These are phyloP conservation scores for Pseudopleuronectes americanus DNA, from an alignment of 2,797 vertebrate species.

Conservation along the genomic window DNA sequence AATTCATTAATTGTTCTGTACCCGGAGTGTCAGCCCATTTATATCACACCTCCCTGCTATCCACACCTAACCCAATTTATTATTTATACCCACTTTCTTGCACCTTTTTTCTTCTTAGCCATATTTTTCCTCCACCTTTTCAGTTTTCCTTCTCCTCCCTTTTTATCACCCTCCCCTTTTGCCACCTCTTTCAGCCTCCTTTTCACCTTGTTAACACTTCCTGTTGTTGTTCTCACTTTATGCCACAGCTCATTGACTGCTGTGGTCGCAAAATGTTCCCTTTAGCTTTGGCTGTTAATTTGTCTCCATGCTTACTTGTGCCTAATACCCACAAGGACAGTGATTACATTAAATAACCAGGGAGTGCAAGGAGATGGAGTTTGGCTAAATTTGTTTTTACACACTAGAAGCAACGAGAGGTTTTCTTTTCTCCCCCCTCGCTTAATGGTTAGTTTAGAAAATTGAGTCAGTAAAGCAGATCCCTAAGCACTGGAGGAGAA, in stretches of 20 bases:
- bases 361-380: background rate
- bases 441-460: slow-evolving; percentile 24
- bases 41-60: slow-evolving; percentile 7
- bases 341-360: slow-evolving; percentile 22
- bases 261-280: slow-evolving; percentile 32
- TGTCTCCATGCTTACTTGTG: slow-evolving; percentile 26
- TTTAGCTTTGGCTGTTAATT: slow-evolving; percentile 38
- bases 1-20: background rate
- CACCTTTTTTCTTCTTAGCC: background rate
- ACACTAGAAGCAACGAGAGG: background rate
- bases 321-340: background rate
- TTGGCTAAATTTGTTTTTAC: slow-evolving; percentile 15
- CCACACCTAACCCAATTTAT: slow-evolving; percentile 3
- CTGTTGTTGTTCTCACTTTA: slow-evolving; percentile 21
- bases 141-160: background rate
- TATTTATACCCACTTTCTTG: slow-evolving; percentile 9
- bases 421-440: background rate
- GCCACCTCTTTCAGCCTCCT: background rate
- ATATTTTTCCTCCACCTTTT: background rate
- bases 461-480: slow-evolving; percentile 42
- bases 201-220: slow-evolving; percentile 44
- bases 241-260: slow-evolving; percentile 13
- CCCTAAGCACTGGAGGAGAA: slow-evolving; percentile 30
- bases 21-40: slow-evolving; percentile 3
- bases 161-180: slow-evolving; percentile 1